phyloP scores from a whole-genome alignment of 2,888 invertebrate species.

The Drosophila hamatofila region DNA sequence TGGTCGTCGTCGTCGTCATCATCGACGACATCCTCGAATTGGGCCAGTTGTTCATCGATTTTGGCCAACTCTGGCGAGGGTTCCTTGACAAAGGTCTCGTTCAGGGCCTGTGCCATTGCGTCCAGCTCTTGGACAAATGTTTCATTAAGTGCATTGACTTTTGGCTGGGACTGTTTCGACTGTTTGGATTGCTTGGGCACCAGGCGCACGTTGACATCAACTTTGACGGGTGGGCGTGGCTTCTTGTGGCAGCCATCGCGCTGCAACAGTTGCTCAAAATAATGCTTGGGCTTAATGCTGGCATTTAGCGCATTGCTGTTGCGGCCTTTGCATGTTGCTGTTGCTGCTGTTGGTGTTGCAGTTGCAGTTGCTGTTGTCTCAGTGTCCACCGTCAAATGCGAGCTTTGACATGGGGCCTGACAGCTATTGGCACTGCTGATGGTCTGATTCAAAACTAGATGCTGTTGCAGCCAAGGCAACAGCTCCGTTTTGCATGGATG shows the following conservation, averaged over 20 bases:
- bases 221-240: conserved; percentile 88
- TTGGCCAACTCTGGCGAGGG: conserved; percentile 53
- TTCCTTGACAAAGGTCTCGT: conserved; percentile 71
- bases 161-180: conserved; percentile 27
- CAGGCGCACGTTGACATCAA: conserved; percentile 91
- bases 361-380: conserved; percentile 46
- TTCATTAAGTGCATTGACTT: conserved; percentile 55
- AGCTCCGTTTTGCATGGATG: conserved; percentile 81
- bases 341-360: conserved; percentile 17
- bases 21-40: conserved; percentile 42
- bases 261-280: conserved; percentile 75
- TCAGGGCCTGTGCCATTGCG: conserved; percentile 64
- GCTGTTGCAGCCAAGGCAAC: conserved; percentile 85
- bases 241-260: conserved; percentile 72
- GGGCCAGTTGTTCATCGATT: conserved; percentile 62
- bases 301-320: conserved; percentile 65
- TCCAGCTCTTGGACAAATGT: conserved; percentile 70
- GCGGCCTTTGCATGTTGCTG: conserved; percentile 56
- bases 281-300: conserved; percentile 69
- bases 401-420: conserved; percentile 73
- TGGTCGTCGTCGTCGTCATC: conserved; percentile 39
- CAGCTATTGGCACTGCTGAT: conserved; percentile 65
- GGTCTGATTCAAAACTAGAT: conserved; percentile 83
- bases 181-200: conserved; percentile 87
- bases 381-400: conserved; percentile 75